Evolutionary conservation across 2,797 vertebrate species (phyloP).

Genomic region (Notolepis coatsorum): DNA sequence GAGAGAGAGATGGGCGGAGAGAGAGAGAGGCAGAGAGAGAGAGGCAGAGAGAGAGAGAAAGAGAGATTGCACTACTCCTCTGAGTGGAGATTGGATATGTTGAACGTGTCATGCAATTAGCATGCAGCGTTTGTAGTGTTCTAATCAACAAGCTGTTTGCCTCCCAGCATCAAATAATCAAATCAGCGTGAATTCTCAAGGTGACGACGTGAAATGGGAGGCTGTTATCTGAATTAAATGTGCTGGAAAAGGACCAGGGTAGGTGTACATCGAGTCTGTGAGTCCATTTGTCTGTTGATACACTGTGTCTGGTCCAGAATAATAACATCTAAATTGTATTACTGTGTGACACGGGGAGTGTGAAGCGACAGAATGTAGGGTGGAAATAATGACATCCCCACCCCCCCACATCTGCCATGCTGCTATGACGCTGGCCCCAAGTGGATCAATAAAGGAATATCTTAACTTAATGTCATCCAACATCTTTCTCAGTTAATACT

Average conservation of each 20-base stretch:
- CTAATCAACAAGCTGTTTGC: slow-evolving; percentile 82
- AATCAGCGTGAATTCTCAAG: slow-evolving; percentile 81
- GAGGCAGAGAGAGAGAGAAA: background rate
- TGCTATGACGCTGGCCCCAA: too few relatives aligned
- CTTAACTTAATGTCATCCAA: too few relatives aligned
- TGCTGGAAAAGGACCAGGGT: slow-evolving; percentile 54
- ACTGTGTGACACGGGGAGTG: too few relatives aligned
- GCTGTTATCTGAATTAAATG: slow-evolving; percentile 76
- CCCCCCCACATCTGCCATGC: too few relatives aligned
- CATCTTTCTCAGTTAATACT: too few relatives aligned
- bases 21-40: background rate
- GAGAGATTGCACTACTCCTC: slow-evolving; percentile 13
- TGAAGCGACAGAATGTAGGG: too few relatives aligned
- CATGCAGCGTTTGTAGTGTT: slow-evolving; percentile 76
- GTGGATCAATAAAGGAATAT: too few relatives aligned
- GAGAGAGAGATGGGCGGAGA: too few relatives aligned
- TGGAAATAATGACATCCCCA: too few relatives aligned
- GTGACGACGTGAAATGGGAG: slow-evolving; percentile 67
- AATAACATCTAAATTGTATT: background rate
- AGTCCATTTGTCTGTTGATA: slow-evolving; percentile 44
- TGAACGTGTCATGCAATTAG: slow-evolving; percentile 69
- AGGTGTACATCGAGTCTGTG: slow-evolving; percentile 38
- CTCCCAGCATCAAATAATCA: slow-evolving; percentile 80
- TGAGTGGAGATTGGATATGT: slow-evolving; percentile 45
- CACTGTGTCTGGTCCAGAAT: background rate